Conservation (phyloP, 1,140 invertebrate genomes). For the Wiebesia pumilae region DNA sequence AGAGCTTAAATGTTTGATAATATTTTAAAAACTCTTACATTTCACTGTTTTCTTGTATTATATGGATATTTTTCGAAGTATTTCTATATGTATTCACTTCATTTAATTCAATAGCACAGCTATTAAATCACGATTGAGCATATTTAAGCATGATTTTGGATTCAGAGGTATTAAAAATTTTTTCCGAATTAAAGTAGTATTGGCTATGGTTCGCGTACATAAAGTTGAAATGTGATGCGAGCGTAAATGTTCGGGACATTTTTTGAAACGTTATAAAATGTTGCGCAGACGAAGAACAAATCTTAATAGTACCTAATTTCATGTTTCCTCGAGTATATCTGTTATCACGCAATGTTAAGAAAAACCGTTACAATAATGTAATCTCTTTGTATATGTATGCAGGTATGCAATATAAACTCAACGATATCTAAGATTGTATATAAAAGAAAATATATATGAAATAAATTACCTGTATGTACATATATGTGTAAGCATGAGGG, state of each 20-base stretch:
- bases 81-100: too few species aligned
- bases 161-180: background rate
- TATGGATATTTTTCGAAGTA: too few species aligned
- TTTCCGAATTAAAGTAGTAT: background rate
- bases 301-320: background rate
- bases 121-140: too few species aligned
- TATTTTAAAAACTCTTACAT: too few species aligned
- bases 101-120: too few species aligned
- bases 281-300: background rate
- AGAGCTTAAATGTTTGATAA: too few species aligned
- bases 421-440: conserved; percentile 11
- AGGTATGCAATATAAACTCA: conserved; percentile 2
- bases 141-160: background rate
- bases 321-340: background rate
- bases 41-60: too few species aligned
- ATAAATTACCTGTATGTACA: background rate
- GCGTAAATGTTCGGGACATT: background rate
- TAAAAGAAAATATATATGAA: background rate
- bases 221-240: background rate
- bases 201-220: background rate
- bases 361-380: background rate
- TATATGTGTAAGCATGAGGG: background rate
- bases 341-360: background rate
- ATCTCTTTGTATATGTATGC: too few species aligned
- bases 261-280: background rate